These are phyloP conservation scores for Amphiprion ocellaris DNA, from an alignment of 2,113 vertebrate species.

Conservation along the genomic window DNA sequence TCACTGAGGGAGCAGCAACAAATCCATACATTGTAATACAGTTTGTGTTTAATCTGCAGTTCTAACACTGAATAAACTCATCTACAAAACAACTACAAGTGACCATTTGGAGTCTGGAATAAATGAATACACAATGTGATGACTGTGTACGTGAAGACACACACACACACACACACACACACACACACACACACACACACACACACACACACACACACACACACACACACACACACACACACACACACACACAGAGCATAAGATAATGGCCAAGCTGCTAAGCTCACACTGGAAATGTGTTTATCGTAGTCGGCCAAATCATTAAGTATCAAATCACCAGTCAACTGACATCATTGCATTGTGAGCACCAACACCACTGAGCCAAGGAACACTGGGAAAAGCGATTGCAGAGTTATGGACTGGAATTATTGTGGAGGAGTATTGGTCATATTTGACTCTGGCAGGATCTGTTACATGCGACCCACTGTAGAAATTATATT, in stretches of 20 bases:
- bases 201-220: too few species aligned
- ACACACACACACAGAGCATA: constrained; percentile 9
- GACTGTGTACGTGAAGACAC: not conserved
- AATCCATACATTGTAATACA: constrained; percentile 29
- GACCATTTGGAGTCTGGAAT: constrained; percentile 1
- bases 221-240: constrained; percentile 3
- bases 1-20: constrained; percentile 15
- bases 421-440: constrained; percentile 29
- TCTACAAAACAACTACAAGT: constrained; percentile 36
- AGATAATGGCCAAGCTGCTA: constrained; percentile 8
- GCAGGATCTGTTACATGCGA: constrained; percentile 33
- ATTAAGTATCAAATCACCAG: constrained; percentile 43
- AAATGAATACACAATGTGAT: too few species aligned
- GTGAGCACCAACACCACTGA: constrained; percentile 10
- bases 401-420: not conserved
- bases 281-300: constrained; percentile 23
- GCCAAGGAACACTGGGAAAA: constrained; percentile 29
- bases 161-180: too few species aligned
- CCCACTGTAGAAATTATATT: constrained; percentile 23
- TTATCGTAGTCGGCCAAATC: not conserved
- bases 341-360: constrained; percentile 28
- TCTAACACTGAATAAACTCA: constrained; percentile 72
- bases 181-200: too few species aligned
- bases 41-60: constrained; percentile 62
- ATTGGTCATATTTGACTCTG: constrained; percentile 37